Conservation (phyloP, 2,888 invertebrate genomes). For the Diachrysia chrysitis region DNA sequence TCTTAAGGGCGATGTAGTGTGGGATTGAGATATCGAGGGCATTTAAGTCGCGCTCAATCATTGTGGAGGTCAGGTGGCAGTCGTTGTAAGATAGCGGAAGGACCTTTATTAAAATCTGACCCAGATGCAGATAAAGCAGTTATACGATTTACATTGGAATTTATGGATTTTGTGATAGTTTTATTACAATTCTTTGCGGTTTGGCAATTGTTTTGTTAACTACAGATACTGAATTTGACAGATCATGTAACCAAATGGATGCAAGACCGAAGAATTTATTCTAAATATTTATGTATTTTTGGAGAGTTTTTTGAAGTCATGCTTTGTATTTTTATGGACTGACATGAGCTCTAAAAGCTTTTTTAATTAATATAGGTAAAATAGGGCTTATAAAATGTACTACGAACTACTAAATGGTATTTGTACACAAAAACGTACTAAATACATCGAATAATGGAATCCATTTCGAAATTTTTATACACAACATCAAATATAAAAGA, state of each 20-base stretch:
- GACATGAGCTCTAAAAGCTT: not conserved
- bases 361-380: not conserved
- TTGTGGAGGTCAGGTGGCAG: not conserved
- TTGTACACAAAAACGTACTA: not conserved
- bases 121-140: not conserved
- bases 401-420: not conserved
- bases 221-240: not conserved
- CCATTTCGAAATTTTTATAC: not conserved
- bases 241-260: not conserved
- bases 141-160: not conserved
- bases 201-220: not conserved
- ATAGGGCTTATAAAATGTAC: not conserved
- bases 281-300: not conserved
- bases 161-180: not conserved
- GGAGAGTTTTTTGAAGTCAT: not conserved
- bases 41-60: not conserved
- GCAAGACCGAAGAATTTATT: not conserved
- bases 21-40: slow-evolving; percentile 1
- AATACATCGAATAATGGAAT: not conserved
- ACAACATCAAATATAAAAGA: not conserved
- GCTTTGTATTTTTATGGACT: not conserved
- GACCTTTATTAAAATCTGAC: not conserved
- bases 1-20: not conserved
- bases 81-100: slow-evolving; percentile 1
- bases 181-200: not conserved